Evolutionary conservation across 37 sponge, comb jelly and placozoan genomes (phyloP).

Genomic region (Bolinopsis microptera): DNA sequence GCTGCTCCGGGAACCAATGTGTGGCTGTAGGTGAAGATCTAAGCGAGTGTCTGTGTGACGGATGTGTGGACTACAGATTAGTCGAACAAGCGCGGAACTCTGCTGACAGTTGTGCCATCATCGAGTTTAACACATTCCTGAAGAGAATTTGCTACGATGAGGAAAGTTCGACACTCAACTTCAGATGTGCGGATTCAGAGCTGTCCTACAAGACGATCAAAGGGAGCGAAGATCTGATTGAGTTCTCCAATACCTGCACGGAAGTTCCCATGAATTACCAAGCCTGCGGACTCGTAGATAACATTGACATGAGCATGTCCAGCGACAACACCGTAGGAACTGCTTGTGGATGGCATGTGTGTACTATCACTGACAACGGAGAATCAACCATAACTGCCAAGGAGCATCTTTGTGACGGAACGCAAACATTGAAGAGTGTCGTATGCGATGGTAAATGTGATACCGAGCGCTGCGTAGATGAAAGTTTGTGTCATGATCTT

Average conservation of each 20-base stretch:
- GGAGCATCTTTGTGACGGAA: not conserved
- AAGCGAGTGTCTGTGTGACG: not conserved
- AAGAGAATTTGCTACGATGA: not conserved
- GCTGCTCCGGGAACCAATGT: not conserved
- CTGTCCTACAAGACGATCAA: not conserved
- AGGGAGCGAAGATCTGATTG: not conserved
- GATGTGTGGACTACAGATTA: not conserved
- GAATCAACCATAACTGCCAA: too few relatives aligned
- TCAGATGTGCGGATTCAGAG: not conserved
- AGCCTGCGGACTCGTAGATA: not conserved
- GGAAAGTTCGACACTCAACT: not conserved
- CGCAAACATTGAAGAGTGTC: not conserved
- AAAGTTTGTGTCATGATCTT: not conserved
- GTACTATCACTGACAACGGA: too few relatives aligned
- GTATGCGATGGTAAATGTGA: not conserved
- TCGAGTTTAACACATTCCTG: not conserved
- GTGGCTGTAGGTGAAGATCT: not conserved
- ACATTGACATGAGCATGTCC: not conserved
- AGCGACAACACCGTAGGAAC: not conserved
- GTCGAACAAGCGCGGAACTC: not conserved
- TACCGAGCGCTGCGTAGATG: not conserved
- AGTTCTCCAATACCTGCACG: not conserved
- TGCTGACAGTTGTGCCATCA: not conserved
- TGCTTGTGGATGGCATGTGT: not conserved
- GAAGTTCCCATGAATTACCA: not conserved